A percentile compares a stretch with the other conserved stretches of the same genome.
phyloP scores from a whole-genome alignment of 2,888 invertebrate genomes.

The Melieria picta region DNA sequence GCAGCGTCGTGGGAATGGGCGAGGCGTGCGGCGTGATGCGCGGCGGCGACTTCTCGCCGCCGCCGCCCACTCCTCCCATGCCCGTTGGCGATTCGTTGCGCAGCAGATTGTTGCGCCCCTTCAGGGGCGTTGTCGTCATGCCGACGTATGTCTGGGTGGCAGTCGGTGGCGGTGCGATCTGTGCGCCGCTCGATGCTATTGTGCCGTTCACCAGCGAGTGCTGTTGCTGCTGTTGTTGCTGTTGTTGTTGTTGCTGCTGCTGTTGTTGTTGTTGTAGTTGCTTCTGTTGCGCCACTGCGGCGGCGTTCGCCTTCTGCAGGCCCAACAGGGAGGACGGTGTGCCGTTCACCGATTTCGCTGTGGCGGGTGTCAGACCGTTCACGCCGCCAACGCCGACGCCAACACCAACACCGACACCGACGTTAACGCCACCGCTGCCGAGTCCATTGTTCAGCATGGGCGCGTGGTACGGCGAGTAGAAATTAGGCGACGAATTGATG shows the following conservation, averaged over 20 bases:
- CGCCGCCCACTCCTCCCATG: constrained; percentile 41
- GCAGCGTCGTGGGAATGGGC: constrained; percentile 63
- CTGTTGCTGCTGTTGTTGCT: constrained; percentile 49
- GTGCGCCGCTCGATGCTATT: constrained; percentile 42
- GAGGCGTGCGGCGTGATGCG: constrained; percentile 67
- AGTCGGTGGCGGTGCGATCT: constrained; percentile 38
- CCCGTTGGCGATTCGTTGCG: constrained; percentile 62
- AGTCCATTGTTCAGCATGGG: constrained; percentile 61
- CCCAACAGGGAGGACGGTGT: constrained; percentile 54
- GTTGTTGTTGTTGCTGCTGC: constrained; percentile 49
- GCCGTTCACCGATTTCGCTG: constrained; percentile 54
- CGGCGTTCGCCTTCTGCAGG: constrained; percentile 57
- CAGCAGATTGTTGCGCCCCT: constrained; percentile 54
- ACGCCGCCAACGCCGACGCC: constrained; percentile 9
- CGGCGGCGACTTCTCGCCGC: constrained; percentile 66
- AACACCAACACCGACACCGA: constrained; percentile 9
- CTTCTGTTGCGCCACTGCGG: constrained; percentile 58
- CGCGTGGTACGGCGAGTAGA: constrained; percentile 63
- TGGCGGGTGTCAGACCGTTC: constrained; percentile 52
- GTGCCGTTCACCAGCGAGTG: constrained; percentile 51
- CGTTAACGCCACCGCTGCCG: constrained; percentile 34
- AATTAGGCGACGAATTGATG: constrained; percentile 64
- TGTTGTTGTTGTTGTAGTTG: constrained; percentile 50
- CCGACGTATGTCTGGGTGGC: constrained; percentile 51
- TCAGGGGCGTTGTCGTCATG: constrained; percentile 60